Conservation (phyloP, 2,797 vertebrate species). For the Chaetophractus vellerosus region DNA sequence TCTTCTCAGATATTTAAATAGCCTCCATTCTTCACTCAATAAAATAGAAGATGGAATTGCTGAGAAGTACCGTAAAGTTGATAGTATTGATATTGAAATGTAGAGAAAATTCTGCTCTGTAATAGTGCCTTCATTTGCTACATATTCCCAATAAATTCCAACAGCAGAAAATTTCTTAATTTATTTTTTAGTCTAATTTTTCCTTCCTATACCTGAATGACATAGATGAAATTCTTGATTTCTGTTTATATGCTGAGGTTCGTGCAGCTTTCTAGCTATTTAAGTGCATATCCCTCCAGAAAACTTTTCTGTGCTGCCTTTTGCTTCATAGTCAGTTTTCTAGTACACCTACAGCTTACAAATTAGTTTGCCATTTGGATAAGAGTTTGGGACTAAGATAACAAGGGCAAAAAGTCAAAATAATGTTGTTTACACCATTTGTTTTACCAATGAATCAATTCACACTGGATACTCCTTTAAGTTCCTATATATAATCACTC, state of each 20-base stretch:
- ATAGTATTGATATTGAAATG: background rate
- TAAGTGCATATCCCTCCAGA: background rate
- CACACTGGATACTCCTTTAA: background rate
- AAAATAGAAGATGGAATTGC: background rate
- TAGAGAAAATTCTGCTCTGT: background rate
- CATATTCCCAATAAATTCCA: conserved; percentile 39
- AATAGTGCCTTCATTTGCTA: background rate
- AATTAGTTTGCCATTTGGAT: conserved; percentile 27
- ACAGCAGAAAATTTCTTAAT: background rate
- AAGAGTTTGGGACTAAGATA: background rate
- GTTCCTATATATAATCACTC: background rate
- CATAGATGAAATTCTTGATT: background rate
- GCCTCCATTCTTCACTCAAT: background rate
- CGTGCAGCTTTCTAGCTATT: background rate
- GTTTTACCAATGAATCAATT: conserved; percentile 40
- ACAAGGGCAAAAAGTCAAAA: conserved; percentile 43
- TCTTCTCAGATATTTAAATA: conserved; percentile 20
- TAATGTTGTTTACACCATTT: background rate
- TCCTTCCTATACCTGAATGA: background rate
- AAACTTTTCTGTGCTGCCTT: background rate
- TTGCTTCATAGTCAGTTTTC: background rate
- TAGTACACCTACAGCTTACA: background rate
- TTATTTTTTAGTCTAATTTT: background rate
- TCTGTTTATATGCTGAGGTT: background rate
- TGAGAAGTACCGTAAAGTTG: background rate